Conservation (phyloP, 2,888 invertebrate species). For the Buathra laborator region DNA sequence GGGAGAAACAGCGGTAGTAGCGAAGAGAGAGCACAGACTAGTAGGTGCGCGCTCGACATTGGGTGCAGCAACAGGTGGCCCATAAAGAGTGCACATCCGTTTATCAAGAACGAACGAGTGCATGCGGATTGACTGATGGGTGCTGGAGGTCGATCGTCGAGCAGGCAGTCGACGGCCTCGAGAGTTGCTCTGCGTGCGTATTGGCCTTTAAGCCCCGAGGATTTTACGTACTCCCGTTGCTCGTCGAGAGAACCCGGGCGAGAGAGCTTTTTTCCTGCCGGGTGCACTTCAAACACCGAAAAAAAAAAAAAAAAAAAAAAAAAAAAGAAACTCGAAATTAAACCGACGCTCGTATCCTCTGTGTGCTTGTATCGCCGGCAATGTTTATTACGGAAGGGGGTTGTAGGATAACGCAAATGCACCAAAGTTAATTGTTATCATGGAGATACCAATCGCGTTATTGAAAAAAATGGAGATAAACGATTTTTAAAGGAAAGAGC, state of each 20-base stretch:
- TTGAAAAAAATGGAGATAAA: neutral
- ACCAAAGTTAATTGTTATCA: neutral
- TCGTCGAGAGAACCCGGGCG: conserved; percentile 27
- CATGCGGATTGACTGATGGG: conserved; percentile 85
- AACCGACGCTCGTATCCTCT: conserved; percentile 15
- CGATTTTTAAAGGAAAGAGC: neutral
- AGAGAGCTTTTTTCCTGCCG: conserved; percentile 37
- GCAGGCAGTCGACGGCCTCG: conserved; percentile 57
- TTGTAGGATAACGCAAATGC: neutral
- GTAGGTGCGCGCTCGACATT: conserved; percentile 53
- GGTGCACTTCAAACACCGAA: conserved; percentile 26
- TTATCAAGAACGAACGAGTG: conserved; percentile 85
- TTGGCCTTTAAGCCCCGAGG: conserved; percentile 65
- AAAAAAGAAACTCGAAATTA: conserved; percentile 11
- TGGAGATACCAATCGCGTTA: neutral
- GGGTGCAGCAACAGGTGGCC: conserved; percentile 83
- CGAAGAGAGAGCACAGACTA: conserved; percentile 36
- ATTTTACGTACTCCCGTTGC: conserved; percentile 50
- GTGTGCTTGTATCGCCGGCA: neutral
- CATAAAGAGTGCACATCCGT: conserved; percentile 85
- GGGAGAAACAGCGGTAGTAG: conserved; percentile 14
- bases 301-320: conserved; percentile 30
- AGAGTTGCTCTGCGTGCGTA: conserved; percentile 49
- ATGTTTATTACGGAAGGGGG: neutral
- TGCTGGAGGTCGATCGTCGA: conserved; percentile 81